Conservation (phyloP, 2,888 invertebrate genomes). For the Ochropacha duplaris region DNA sequence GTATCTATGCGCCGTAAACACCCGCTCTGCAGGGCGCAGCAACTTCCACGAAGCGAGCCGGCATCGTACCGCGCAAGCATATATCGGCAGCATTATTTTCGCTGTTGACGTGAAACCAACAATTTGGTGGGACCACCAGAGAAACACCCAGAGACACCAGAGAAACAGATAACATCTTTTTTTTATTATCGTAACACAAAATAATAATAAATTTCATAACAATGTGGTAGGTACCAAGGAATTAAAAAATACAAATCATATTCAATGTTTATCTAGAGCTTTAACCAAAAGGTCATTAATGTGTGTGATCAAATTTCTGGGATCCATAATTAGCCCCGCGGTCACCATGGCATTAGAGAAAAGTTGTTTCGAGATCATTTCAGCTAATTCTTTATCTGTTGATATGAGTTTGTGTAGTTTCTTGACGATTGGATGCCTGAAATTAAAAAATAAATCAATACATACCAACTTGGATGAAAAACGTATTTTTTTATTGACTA, state of each 20-base stretch:
- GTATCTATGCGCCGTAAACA: too few relatives aligned
- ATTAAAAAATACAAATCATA: constrained; percentile 6
- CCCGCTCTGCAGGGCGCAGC: too few relatives aligned
- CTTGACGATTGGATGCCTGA: constrained; percentile 93
- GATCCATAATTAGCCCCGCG: constrained; percentile 96
- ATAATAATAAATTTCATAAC: not conserved
- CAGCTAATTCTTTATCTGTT: constrained; percentile 90
- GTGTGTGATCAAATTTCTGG: constrained; percentile 90
- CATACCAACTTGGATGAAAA: too few relatives aligned
- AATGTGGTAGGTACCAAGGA: not conserved
- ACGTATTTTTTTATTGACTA: too few relatives aligned
- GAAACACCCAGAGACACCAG: too few relatives aligned
- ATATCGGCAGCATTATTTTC: too few relatives aligned
- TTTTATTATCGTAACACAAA: too few relatives aligned
- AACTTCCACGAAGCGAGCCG: too few relatives aligned
- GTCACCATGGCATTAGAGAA: constrained; percentile 98
- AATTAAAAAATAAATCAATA: constrained; percentile 28
- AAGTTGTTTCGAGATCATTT: constrained; percentile 93
- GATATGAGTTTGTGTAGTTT: constrained; percentile 90
- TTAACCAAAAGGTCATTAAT: constrained; percentile 93
- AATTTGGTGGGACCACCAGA: too few relatives aligned
- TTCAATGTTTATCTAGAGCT: constrained; percentile 89
- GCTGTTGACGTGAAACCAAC: too few relatives aligned
- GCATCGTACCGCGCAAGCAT: too few relatives aligned
- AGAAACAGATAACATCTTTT: too few relatives aligned